Evolutionary conservation across 2,888 invertebrate genomes (phyloP).

Genomic region (Epistrophe eligans): DNA sequence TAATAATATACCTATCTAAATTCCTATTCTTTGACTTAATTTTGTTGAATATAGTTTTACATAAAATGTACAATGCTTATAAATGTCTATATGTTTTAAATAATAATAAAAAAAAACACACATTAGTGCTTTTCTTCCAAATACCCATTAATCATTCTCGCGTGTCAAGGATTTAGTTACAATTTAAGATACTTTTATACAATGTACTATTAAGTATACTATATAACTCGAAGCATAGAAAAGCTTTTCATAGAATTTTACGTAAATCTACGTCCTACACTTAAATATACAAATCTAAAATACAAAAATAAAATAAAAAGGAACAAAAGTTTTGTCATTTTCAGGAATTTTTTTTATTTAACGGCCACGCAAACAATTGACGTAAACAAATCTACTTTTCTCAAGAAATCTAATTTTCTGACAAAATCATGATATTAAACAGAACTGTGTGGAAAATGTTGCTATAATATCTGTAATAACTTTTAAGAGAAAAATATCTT

Average conservation of each 20-base stretch:
- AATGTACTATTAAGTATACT: neutral
- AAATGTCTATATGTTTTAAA: no score
- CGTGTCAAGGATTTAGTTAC: conserved; percentile 20
- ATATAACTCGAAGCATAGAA: conserved; percentile 4
- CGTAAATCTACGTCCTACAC: neutral
- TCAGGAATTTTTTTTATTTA: conserved; percentile 8
- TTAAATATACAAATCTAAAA: neutral
- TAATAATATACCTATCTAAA: no score
- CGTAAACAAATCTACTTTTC: conserved; percentile 60
- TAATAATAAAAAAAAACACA: neutral
- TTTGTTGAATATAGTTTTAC: no score
- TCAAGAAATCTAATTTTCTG: conserved; percentile 2
- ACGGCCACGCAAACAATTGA: conserved; percentile 37
- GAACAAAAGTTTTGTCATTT: conserved; percentile 55
- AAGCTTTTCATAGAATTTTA: neutral
- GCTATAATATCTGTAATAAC: neutral
- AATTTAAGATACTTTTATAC: neutral
- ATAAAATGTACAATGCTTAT: no score
- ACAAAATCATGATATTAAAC: neutral
- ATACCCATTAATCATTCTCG: conserved; percentile 47
- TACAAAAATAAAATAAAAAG: neutral
- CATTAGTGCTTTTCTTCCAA: conserved; percentile 15
- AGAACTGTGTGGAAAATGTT: neutral
- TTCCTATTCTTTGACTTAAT: no score
- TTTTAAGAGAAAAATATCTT: no score